Evolutionary conservation across 2,113 vertebrate species (phyloP), one percentile per base, ranked within the genome.

Genomic region (Puffinus mauretanicus): DNA sequence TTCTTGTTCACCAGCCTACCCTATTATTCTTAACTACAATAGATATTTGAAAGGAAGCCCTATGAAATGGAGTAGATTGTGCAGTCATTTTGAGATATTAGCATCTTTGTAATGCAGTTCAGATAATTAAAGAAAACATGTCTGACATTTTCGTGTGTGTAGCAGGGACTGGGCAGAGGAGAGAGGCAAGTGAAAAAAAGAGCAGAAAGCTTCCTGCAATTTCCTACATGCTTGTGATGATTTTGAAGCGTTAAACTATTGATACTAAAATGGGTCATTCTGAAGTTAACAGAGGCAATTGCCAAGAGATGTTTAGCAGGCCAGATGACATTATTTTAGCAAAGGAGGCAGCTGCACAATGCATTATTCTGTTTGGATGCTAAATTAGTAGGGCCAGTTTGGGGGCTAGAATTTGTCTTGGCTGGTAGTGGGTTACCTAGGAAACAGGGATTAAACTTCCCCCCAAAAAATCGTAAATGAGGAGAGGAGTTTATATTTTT

Each of bases 401-500:
- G 30, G 25, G 83, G 80, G 13, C 54, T 66, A 57, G 64, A 73
- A 62, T 73, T 83, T 86, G 30, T 77, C 67, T 90, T 90, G 49
- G 19, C n/a, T 86, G 54, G 32, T 81, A 69, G 19, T 65, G 25
- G 16, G 27, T 94, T 88, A 82, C 71, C 76, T 69, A 65, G 71
- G 67, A 93, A 94, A 88, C 58, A 25, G 88, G 25, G 58, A 92
- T n/a, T 90, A 90, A 85, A 69, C 29, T 76, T 79, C 36, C 5
- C 42, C n/a, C 14, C 5, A 6, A 4, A 24, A 77, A 85, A 36
- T 75, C 66, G 17, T 82, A 71, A 80, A 69, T 71, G 32, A 84
- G 54, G 16, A 78, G 42, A 71, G 11, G 20, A 55, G 11, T 86
- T 85, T 46, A 17, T 89, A 69, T 88, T 82, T 92, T 85, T 88